phyloP scores from a whole-genome alignment of 2,113 vertebrate species.

The Propithecus coquereli region DNA sequence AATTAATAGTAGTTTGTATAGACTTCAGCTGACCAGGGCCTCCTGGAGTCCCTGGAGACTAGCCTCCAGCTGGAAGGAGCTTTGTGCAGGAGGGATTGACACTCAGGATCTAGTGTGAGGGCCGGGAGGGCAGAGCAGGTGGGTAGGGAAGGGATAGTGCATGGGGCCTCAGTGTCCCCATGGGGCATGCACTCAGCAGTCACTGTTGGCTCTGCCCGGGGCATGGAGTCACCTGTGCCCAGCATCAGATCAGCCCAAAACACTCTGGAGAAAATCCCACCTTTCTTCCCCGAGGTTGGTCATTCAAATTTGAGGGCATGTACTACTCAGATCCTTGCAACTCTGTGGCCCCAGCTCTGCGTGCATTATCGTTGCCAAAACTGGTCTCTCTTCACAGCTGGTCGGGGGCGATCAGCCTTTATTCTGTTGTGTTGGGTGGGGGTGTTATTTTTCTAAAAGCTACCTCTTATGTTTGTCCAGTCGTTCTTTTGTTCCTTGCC shows the following conservation, averaged over 20 bases:
- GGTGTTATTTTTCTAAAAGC: constrained; percentile 88
- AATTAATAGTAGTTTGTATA: constrained; percentile 41
- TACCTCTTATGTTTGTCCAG: constrained; percentile 93
- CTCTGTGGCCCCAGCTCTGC: constrained; percentile 7
- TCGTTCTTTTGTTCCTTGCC: constrained; percentile 60
- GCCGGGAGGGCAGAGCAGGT: background rate
- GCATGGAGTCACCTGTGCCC: background rate
- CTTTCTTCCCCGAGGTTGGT: background rate
- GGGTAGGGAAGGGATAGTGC: background rate
- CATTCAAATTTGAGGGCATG: background rate
- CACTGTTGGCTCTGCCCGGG: background rate
- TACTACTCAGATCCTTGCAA: background rate
- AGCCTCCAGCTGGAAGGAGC: background rate
- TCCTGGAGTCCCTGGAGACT: background rate
- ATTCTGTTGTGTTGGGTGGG: background rate
- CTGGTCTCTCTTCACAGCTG: constrained; percentile 82
- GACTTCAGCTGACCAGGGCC: background rate
- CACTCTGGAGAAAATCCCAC: background rate
- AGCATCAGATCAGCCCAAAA: background rate
- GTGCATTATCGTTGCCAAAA: constrained; percentile 91
- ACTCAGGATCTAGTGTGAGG: constrained; percentile 7
- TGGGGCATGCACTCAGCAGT: background rate
- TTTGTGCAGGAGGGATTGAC: background rate
- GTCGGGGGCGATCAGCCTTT: constrained; percentile 26
- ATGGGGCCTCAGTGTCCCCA: background rate